Percentiles rank a stretch among this genome's conserved stretches.
phyloP scores from a whole-genome alignment of 2,113 vertebrate species.

The Sylvietta virens region DNA sequence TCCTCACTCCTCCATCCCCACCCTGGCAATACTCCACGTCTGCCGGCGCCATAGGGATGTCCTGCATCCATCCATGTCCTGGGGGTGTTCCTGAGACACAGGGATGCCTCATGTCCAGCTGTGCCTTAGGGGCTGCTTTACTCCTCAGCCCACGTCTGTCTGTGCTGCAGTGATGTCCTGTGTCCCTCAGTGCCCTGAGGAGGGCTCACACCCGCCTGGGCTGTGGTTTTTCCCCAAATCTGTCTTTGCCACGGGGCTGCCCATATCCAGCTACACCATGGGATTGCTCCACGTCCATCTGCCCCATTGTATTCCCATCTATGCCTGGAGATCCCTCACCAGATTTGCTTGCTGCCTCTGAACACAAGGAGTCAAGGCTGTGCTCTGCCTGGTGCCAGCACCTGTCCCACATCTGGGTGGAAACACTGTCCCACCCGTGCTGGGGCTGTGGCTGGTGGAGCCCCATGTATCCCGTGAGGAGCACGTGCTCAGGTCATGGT shows the following conservation, averaged over 20 bases:
- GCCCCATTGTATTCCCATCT: accelerated
- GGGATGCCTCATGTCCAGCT: neutral
- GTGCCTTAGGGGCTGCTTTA: too few species aligned
- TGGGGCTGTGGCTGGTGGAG: neutral
- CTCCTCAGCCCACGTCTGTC: accelerated
- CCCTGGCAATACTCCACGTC: accelerated
- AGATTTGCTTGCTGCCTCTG: neutral
- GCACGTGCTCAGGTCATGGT: accelerated
- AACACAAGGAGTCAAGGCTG: neutral
- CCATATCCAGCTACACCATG: accelerated
- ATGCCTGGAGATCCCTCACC: neutral
- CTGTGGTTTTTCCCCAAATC: neutral
- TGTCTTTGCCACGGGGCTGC: neutral
- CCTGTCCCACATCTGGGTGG: neutral
- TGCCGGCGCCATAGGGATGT: accelerated
- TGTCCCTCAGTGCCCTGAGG: neutral
- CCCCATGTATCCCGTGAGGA: accelerated
- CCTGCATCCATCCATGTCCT: neutral
- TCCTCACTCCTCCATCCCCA: accelerated
- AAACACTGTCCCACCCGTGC: accelerated
- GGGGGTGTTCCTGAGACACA: neutral
- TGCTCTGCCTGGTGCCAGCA: neutral
- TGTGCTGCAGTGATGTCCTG: accelerated
- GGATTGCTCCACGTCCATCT: neutral
- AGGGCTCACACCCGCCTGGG: accelerated